These are phyloP conservation scores for Cybosia mesomella DNA, from an alignment of 2,888 invertebrate species.

Conservation along the genomic window DNA sequence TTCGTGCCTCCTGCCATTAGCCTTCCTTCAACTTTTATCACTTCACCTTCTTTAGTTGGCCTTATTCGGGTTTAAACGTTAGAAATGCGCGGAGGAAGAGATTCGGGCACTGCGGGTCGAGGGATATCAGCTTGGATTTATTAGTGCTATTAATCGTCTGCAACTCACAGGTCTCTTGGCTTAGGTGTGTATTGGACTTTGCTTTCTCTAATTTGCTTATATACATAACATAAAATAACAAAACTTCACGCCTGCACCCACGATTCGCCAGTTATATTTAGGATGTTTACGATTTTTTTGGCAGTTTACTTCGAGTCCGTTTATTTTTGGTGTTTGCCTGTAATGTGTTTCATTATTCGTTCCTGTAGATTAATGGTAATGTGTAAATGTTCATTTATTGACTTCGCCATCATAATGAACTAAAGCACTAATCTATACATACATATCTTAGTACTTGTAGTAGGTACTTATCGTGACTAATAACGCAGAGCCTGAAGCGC, in stretches of 20 bases:
- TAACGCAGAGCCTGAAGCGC: neutral
- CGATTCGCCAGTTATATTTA: no score
- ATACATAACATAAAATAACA: no score
- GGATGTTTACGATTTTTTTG: neutral
- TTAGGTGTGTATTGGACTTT: slow-evolving; percentile 45
- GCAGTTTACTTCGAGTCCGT: neutral
- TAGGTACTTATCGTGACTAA: no score
- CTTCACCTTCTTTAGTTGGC: slow-evolving; percentile 59
- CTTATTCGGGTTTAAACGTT: slow-evolving; percentile 61
- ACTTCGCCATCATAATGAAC: no score
- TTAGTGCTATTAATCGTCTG: slow-evolving; percentile 62
- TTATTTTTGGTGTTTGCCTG: neutral
- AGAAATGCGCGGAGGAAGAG: slow-evolving; percentile 59
- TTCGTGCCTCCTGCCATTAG: slow-evolving; percentile 69
- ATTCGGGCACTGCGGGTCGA: slow-evolving; percentile 38
- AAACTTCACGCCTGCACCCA: no score
- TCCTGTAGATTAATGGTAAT: neutral
- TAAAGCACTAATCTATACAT: neutral
- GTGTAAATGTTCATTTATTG: no score
- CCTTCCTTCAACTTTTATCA: slow-evolving; percentile 69
- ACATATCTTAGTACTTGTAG: no score
- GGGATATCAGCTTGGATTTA: slow-evolving; percentile 63
- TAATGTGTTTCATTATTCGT: neutral
- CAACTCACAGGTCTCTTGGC: slow-evolving; percentile 59
- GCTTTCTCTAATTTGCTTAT: slow-evolving; percentile 23